These are phyloP conservation scores for Apodemia zela DNA, from an alignment of 2,888 invertebrate genomes.

Conservation along the genomic window DNA sequence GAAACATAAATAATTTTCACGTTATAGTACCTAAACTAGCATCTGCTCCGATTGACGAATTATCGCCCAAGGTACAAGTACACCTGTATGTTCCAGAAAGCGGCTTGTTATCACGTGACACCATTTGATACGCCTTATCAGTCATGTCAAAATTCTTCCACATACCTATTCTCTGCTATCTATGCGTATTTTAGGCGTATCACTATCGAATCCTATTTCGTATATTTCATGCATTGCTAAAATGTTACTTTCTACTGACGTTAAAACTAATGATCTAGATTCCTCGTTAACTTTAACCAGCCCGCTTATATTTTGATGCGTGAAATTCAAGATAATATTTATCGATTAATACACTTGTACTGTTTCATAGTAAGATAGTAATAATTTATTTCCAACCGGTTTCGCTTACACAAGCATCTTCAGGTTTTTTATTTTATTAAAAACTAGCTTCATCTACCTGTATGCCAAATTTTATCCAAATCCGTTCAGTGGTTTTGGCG, in stretches of 20 bases:
- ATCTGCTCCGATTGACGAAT: not conserved
- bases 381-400: too few species aligned
- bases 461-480: too few species aligned
- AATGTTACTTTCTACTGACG: not conserved
- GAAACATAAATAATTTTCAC: too few species aligned
- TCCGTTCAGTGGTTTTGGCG: too few species aligned
- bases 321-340: too few species aligned
- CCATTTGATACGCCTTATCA: conserved; percentile 52
- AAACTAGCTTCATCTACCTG: too few species aligned
- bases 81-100: conserved; percentile 18
- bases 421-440: too few species aligned
- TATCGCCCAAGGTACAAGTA: conserved; percentile 5
- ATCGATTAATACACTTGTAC: too few species aligned
- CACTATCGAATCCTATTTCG: not conserved
- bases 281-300: too few species aligned
- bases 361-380: too few species aligned
- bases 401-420: too few species aligned
- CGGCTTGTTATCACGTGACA: conserved; percentile 23
- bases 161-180: conserved; percentile 49
- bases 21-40: not conserved
- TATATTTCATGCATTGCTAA: not conserved
- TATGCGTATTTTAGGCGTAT: not conserved
- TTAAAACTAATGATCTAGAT: not conserved
- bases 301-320: too few species aligned
- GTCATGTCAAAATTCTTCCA: conserved; percentile 77